A percentile compares a stretch with the other conserved stretches of the same genome.
These are phyloP conservation scores for Aproaerema taeniolella DNA, from an alignment of 2,888 invertebrate species.

Conservation along the genomic window DNA sequence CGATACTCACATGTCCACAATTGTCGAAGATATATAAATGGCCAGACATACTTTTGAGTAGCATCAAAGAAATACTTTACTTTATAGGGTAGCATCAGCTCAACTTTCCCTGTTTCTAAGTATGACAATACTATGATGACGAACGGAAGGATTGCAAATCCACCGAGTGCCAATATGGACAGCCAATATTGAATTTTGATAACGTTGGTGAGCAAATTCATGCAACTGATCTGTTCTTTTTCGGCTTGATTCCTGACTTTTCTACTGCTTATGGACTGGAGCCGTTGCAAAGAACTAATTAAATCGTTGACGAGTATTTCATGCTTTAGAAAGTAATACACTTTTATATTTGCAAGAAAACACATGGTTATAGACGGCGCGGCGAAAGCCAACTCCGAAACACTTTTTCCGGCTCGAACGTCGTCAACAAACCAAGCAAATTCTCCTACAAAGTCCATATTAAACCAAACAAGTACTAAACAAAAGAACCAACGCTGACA, in stretches of 20 bases:
- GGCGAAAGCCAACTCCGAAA: constrained; percentile 32
- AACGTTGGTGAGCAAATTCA: constrained; percentile 23
- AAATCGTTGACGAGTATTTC: constrained; percentile 28
- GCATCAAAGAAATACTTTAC: constrained; percentile 43
- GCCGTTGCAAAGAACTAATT: constrained; percentile 23
- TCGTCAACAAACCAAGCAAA: constrained; percentile 26
- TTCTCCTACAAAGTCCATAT: constrained; percentile 23
- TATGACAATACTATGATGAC: constrained; percentile 28
- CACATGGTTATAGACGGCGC: constrained; percentile 34
- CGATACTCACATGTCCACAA: constrained; percentile 32
- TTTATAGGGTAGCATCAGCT: constrained; percentile 34
- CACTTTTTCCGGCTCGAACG: constrained; percentile 19
- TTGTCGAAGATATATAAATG: constrained; percentile 33
- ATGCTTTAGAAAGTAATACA: constrained; percentile 30
- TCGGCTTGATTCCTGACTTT: constrained; percentile 11
- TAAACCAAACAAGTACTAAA: constrained; percentile 23
- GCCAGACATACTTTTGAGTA: constrained; percentile 30
- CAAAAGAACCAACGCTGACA: constrained; percentile 26
- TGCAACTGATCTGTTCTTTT: constrained; percentile 16
- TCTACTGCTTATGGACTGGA: constrained; percentile 14
- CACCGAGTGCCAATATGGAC: constrained; percentile 16
- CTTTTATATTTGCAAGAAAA: constrained; percentile 32
- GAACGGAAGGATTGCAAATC: constrained; percentile 33
- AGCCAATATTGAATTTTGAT: constrained; percentile 22
- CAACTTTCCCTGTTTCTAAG: constrained; percentile 28